Conservation (phyloP, 2,888 invertebrate genomes). For the Apodemia mormo region DNA sequence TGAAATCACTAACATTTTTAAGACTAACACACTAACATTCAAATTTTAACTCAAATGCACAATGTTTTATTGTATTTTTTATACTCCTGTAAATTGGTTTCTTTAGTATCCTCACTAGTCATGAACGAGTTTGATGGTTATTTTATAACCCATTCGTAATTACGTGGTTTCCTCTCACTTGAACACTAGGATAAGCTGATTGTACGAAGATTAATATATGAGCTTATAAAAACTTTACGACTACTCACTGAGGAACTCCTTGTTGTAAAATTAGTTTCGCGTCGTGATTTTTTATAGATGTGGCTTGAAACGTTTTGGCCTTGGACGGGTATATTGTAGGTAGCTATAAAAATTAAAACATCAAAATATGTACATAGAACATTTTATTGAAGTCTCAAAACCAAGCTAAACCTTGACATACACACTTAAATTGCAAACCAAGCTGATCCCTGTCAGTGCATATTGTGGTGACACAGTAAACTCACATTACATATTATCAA, state of each 20-base stretch:
- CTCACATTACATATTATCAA: too few species aligned
- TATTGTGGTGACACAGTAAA: too few species aligned
- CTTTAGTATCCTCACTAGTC: slow-evolving; percentile 49
- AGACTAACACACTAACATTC: background rate
- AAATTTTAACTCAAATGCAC: slow-evolving; percentile 1
- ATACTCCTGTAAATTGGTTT: slow-evolving; percentile 54
- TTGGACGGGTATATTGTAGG: background rate
- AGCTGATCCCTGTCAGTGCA: too few species aligned
- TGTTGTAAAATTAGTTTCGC: slow-evolving; percentile 56
- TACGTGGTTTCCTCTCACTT: slow-evolving; percentile 69
- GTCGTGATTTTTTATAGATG: slow-evolving; percentile 30
- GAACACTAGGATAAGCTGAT: slow-evolving; percentile 63
- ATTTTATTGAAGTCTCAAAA: too few species aligned
- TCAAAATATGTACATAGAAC: too few species aligned
- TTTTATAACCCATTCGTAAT: slow-evolving; percentile 77
- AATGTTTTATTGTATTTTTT: slow-evolving; percentile 23
- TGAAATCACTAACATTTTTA: background rate
- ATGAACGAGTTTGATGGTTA: slow-evolving; percentile 72
- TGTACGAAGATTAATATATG: slow-evolving; percentile 63
- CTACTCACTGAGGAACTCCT: slow-evolving; percentile 59
- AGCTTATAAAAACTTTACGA: slow-evolving; percentile 65
- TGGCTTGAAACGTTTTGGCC: background rate
- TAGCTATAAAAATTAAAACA: too few species aligned
- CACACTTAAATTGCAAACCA: too few species aligned
- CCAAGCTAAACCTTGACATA: too few species aligned